phyloP scores from a whole-genome alignment of 2,113 vertebrate species.

The Andinoacara biseriatus region DNA sequence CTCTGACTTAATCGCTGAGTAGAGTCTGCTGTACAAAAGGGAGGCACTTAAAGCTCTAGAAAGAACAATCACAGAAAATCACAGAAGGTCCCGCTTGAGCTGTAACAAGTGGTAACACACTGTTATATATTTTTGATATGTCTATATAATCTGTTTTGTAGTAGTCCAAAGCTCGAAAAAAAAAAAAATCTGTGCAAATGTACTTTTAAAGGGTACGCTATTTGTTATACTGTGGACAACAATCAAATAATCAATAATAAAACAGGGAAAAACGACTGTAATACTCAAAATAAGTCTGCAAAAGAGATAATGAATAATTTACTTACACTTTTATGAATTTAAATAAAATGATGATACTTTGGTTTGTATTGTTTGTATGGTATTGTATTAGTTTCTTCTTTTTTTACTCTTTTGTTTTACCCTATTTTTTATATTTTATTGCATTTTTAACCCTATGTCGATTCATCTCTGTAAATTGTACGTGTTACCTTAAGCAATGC shows the following conservation, averaged over 20 bases:
- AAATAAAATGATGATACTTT: rapidly evolving
- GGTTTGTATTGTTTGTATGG: not conserved
- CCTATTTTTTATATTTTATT: not conserved
- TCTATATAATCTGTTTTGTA: not conserved
- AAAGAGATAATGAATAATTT: not conserved
- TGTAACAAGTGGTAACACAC: no score
- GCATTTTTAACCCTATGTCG: not conserved
- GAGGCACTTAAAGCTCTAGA: no score
- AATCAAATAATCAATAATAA: not conserved
- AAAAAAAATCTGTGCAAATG: not conserved
- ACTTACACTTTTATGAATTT: not conserved
- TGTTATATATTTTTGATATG: not conserved
- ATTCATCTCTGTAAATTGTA: no score
- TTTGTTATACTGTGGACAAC: no score
- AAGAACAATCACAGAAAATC: no score
- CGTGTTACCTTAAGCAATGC: not conserved
- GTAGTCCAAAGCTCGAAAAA: not conserved
- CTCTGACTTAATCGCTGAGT: no score
- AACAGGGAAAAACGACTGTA: rapidly evolving
- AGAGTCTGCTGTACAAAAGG: no score
- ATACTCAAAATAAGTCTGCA: not conserved
- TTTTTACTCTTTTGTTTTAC: not conserved
- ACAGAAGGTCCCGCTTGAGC: no score
- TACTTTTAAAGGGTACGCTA: not conserved
- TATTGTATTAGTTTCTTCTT: not conserved